These are phyloP conservation scores for Ips nitidus DNA, from an alignment of 1,140 invertebrate genomes.

Conservation along the genomic window DNA sequence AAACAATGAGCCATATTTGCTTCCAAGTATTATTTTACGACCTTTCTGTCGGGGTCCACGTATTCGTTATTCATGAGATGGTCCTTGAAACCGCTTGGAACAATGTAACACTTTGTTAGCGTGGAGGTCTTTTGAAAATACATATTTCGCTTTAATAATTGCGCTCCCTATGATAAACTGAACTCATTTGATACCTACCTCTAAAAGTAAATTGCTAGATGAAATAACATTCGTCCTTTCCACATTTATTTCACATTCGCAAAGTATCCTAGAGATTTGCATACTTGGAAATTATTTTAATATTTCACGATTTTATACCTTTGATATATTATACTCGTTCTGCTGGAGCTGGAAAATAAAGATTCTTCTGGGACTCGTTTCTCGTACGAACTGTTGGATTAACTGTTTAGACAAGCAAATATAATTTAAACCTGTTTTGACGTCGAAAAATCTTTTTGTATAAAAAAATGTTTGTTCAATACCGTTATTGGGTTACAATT, in stretches of 20 bases:
- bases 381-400: slow-evolving; percentile 13
- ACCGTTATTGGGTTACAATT: no score
- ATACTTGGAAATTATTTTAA: no score
- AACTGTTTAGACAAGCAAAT: slow-evolving; percentile 21
- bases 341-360: slow-evolving; percentile 16
- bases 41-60: neutral
- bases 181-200: no score
- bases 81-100: slow-evolving; percentile 1
- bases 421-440: slow-evolving; percentile 8
- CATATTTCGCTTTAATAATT: no score
- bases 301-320: neutral
- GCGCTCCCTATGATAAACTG: no score
- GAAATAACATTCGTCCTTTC: no score
- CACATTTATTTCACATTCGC: no score
- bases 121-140: neutral
- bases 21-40: slow-evolving; percentile 15
- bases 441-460: neutral
- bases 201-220: no score
- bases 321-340: slow-evolving; percentile 11
- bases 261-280: no score
- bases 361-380: slow-evolving; percentile 11
- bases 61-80: slow-evolving; percentile 14
- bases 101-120: slow-evolving; percentile 11
- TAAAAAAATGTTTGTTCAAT: no score
- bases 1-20: slow-evolving; percentile 20